These are phyloP conservation scores for Andrena trimmerana DNA, from an alignment of 2,888 invertebrate species.

Conservation along the genomic window DNA sequence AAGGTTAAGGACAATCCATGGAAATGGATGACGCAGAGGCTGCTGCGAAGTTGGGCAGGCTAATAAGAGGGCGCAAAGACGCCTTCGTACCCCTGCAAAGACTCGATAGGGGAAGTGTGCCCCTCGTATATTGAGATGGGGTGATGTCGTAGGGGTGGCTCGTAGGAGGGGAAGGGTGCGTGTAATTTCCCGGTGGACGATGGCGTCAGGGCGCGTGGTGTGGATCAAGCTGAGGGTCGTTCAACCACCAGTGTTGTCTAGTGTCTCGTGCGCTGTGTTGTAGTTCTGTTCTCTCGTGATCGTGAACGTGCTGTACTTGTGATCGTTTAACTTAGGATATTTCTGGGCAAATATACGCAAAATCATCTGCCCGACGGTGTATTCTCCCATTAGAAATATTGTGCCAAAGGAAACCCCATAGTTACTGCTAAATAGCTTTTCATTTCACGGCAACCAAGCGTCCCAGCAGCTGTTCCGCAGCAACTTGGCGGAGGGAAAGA, in stretches of 20 bases:
- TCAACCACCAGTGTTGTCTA: constrained; percentile 84
- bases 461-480: not conserved
- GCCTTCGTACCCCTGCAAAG: constrained; percentile 71
- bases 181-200: constrained; percentile 83
- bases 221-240: constrained; percentile 79
- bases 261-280: constrained; percentile 81
- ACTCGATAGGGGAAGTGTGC: constrained; percentile 69
- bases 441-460: not conserved
- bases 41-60: constrained; percentile 65
- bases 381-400: not conserved
- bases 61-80: constrained; percentile 78
- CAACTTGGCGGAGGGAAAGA: not conserved
- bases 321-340: constrained; percentile 78
- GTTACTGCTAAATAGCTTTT: not conserved
- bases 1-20: constrained; percentile 69
- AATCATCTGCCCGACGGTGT: constrained; percentile 1
- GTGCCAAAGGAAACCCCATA: not conserved
- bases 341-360: constrained; percentile 3
- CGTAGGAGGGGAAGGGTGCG: constrained; percentile 71
- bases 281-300: constrained; percentile 79
- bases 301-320: constrained; percentile 80
- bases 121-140: constrained; percentile 76
- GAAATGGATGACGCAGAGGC: constrained; percentile 65
- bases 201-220: constrained; percentile 78
- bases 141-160: constrained; percentile 73